A percentile compares a stretch with the other conserved stretches of the same genome.
phyloP scores from a whole-genome alignment of 2,113 vertebrate genomes.

The Antigone vipio region DNA sequence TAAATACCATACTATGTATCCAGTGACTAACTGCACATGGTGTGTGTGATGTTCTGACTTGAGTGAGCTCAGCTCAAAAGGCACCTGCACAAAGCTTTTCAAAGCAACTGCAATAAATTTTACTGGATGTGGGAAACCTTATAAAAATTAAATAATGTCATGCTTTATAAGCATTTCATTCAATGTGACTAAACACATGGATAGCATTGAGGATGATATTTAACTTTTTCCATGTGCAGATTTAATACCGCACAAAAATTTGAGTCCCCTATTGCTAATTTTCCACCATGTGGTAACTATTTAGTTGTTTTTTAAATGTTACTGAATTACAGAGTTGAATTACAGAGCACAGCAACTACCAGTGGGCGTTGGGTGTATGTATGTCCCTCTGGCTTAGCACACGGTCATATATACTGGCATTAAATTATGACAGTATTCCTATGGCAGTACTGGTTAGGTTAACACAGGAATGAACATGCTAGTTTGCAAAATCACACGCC shows the following conservation, averaged over 20 bases:
- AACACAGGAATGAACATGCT: slow-evolving; percentile 43
- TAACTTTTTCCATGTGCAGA: slow-evolving; percentile 78
- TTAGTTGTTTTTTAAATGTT: slow-evolving; percentile 68
- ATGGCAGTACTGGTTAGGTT: slow-evolving; percentile 19
- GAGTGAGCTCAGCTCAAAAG: slow-evolving; percentile 59
- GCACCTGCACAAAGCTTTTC: slow-evolving; percentile 73
- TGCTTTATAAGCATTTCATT: slow-evolving; percentile 75
- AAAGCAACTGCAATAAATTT: slow-evolving; percentile 74
- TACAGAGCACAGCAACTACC: slow-evolving; percentile 63
- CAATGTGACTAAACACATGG: slow-evolving; percentile 75
- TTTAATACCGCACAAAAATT: slow-evolving; percentile 71
- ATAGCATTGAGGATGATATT: slow-evolving; percentile 73
- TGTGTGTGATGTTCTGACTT: slow-evolving; percentile 47
- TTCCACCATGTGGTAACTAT: slow-evolving; percentile 80
- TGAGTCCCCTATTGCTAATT: slow-evolving; percentile 75
- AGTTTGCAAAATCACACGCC: slow-evolving; percentile 41
- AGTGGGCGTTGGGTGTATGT: background rate
- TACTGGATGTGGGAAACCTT: slow-evolving; percentile 75
- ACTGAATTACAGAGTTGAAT: slow-evolving; percentile 74
- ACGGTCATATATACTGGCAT: slow-evolving; percentile 56
- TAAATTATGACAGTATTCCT: slow-evolving; percentile 68
- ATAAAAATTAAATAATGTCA: slow-evolving; percentile 80
- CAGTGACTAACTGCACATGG: slow-evolving; percentile 52
- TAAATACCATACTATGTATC: slow-evolving; percentile 2
- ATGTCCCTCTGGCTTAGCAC: slow-evolving; percentile 56